Conservation (phyloP, 23 tunicate species). For the Halocynthia roretzi region DNA sequence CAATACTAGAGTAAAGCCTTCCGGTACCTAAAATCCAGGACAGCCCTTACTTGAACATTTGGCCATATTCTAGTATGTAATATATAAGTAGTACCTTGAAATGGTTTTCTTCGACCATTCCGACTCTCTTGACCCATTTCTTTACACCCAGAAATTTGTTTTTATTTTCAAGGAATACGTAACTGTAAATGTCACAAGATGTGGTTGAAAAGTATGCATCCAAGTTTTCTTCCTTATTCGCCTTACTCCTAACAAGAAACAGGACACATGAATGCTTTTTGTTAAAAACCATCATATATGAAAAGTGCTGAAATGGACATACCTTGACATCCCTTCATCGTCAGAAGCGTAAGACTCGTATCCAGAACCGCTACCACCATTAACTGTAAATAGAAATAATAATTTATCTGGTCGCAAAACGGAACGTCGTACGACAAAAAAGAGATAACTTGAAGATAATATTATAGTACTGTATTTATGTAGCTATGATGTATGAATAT, state of each 20-base stretch:
- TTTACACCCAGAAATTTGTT: constrained; percentile 39
- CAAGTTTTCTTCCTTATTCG: constrained; percentile 32
- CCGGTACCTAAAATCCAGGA: too few relatives aligned
- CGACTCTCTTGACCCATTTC: constrained; percentile 49
- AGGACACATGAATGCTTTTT: too few relatives aligned
- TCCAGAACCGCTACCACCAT: constrained; percentile 53
- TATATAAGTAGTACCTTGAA: constrained; percentile 20
- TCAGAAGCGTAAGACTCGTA: constrained; percentile 70
- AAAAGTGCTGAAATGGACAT: not conserved
- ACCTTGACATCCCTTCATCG: constrained; percentile 35
- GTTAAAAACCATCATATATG: not conserved
- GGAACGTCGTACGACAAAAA: not conserved
- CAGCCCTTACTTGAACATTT: too few relatives aligned
- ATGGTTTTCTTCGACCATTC: constrained; percentile 49
- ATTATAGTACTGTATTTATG: not conserved
- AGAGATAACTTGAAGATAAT: not conserved
- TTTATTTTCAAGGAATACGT: constrained; percentile 41
- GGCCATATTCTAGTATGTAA: too few relatives aligned
- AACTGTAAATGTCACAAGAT: constrained; percentile 37
- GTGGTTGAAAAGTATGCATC: constrained; percentile 15
- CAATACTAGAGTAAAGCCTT: too few relatives aligned
- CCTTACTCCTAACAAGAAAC: too few relatives aligned
- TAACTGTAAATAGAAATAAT: not conserved
- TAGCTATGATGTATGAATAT: not conserved
- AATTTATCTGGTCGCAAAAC: not conserved